Evolutionary conservation across 2,113 vertebrate genomes (phyloP).

Genomic region (Odocoileus virginianus): DNA sequence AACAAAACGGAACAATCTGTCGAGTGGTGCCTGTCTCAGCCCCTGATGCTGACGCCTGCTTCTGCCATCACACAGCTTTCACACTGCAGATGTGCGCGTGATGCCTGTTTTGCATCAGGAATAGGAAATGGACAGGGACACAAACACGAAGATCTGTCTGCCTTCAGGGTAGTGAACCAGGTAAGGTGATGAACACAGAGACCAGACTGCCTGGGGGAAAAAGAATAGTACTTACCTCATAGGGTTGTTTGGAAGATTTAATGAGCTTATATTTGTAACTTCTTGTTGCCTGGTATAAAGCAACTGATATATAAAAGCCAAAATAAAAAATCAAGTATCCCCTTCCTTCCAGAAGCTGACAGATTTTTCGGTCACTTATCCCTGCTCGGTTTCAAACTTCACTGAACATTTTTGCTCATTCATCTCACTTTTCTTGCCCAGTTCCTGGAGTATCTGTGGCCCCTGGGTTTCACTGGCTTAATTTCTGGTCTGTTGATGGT

Average conservation of each 20-base stretch:
- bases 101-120: not conserved
- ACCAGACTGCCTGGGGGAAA: not conserved
- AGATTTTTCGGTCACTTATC: not conserved
- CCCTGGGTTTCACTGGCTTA: not conserved
- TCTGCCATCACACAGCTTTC: not conserved
- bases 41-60: no score
- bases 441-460: not conserved
- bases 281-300: not conserved
- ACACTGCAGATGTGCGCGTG: rapidly evolving
- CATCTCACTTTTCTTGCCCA: not conserved
- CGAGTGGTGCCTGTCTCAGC: not conserved
- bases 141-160: not conserved
- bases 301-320: not conserved
- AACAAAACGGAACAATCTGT: not conserved
- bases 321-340: not conserved
- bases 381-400: not conserved
- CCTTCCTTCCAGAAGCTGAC: not conserved
- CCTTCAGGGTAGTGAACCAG: not conserved
- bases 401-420: not conserved
- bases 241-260: not conserved
- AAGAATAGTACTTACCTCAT: not conserved
- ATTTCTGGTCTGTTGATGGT: not conserved
- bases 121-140: not conserved
- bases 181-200: not conserved
- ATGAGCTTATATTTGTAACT: not conserved